These are phyloP conservation scores for Echinops telfairi DNA, from an alignment of 2,113 vertebrate genomes.

Conservation along the genomic window DNA sequence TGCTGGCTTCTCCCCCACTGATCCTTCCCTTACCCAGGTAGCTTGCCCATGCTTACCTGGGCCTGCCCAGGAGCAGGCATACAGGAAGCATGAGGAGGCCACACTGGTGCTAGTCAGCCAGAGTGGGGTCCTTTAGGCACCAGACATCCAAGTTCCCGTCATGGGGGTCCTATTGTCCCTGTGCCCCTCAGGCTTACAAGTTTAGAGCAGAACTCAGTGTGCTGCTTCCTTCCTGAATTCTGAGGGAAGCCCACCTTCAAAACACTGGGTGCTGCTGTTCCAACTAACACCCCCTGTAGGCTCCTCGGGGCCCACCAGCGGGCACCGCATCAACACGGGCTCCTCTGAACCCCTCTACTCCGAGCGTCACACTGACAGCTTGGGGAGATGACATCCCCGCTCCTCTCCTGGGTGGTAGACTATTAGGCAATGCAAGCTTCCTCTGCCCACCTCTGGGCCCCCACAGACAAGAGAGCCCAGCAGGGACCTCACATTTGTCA, in stretches of 20 bases:
- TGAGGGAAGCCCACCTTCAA: background rate
- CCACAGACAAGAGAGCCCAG: too few species aligned
- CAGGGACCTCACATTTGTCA: background rate
- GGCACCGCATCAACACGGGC: background rate
- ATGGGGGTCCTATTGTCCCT: background rate
- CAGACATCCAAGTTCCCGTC: background rate
- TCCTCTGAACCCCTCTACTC: background rate
- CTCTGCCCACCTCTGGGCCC: background rate
- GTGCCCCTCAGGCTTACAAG: too few species aligned
- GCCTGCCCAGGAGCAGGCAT: background rate
- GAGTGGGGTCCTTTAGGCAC: too few species aligned
- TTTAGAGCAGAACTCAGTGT: background rate
- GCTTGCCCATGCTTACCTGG: background rate
- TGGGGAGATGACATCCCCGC: too few species aligned
- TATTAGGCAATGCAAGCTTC: background rate
- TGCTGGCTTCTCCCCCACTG: too few species aligned
- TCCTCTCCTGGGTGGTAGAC: background rate
- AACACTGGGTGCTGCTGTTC: background rate
- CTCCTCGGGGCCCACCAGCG: too few species aligned
- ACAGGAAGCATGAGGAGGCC: background rate
- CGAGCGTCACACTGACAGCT: background rate
- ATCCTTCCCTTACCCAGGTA: background rate
- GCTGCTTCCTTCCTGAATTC: background rate
- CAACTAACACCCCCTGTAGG: too few species aligned
- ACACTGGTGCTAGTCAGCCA: background rate